Evolutionary conservation across 2,113 vertebrate genomes (phyloP), one percentile per base, ranked within the genome.

Genomic region (Solenodon paradoxus): DNA sequence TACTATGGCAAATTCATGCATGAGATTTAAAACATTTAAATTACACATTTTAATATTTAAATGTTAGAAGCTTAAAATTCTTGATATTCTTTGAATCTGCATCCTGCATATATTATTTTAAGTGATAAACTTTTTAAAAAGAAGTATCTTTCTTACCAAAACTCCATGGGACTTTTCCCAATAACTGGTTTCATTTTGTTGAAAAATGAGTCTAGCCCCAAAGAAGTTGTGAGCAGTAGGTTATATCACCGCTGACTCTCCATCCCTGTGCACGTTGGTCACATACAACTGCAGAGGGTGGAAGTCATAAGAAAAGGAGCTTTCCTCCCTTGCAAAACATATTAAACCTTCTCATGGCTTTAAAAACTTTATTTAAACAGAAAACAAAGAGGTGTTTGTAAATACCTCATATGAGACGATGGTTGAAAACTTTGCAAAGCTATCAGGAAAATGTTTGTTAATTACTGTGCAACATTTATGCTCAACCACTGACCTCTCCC

Each of bases 21-120:
- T 49, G 71, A 87, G 74, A 32, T 47, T 94, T 90, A 93, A 89
- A 85, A 95, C 78, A 96, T 30, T 82, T 90, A n/a, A n/a, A n/a
- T n/a, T n/a, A n/a, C n/a, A n/a, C n/a, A n/a, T n/a, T n/a, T n/a
- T n/a, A n/a, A n/a, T n/a, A n/a, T n/a, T n/a, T n/a, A n/a, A n/a
- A n/a, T n/a, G n/a, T n/a, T n/a, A n/a, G n/a, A n/a, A n/a, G n/a
- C n/a, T n/a, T n/a, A n/a, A n/a, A n/a, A n/a, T n/a, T n/a, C n/a
- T 82, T 86, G 72, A 42, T 68, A 87, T 49, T 78, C 64, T 95
- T 55, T 79, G 49, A n/a, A 66, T 90, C 12, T 78, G 79, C 64
- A 78, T 68, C 79, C 74, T 86, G 40, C 81, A 88, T 66, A 68
- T 45, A 85, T 88, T 90, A n/a, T n/a, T n/a, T n/a, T n/a, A n/a